Conservation (phyloP, 2,888 invertebrate genomes). For the Melieria picta region DNA sequence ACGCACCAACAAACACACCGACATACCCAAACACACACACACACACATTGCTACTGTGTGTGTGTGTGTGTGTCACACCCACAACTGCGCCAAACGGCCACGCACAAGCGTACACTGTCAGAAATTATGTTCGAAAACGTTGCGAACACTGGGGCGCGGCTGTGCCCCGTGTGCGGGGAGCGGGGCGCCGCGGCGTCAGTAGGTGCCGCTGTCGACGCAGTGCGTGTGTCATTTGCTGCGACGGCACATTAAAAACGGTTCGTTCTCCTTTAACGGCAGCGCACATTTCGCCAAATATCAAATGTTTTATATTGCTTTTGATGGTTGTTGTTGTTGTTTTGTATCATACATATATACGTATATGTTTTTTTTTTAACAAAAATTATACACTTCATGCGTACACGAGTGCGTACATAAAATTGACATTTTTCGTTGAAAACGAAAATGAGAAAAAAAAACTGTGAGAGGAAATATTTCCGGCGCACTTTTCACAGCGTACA, state of each 20-base stretch:
- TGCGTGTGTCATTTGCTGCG: not conserved
- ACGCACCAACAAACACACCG: constrained; percentile 11
- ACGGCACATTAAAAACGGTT: not conserved
- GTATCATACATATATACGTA: not conserved
- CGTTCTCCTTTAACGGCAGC: not conserved
- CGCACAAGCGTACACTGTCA: constrained; percentile 28
- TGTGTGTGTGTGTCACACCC: constrained; percentile 38
- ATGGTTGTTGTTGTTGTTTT: not conserved
- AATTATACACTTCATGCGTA: too few relatives aligned
- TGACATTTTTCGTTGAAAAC: not conserved
- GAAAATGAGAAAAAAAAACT: too few relatives aligned
- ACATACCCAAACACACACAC: not conserved
- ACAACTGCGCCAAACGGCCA: constrained; percentile 46
- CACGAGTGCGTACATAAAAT: not conserved
- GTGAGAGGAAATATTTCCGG: constrained; percentile 13
- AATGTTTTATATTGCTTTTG: too few relatives aligned
- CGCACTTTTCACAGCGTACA: not conserved
- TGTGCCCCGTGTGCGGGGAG: too few relatives aligned
- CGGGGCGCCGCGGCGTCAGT: not conserved
- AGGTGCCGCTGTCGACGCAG: not conserved
- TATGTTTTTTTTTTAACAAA: not conserved
- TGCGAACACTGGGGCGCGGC: not conserved
- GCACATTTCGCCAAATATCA: too few relatives aligned
- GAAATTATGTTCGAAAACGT: constrained; percentile 29
- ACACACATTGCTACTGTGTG: not conserved